Evolutionary conservation across 2,888 invertebrate species (phyloP), one percentile per base, ranked within the genome.

Genomic region (Pollenia angustigena): DNA sequence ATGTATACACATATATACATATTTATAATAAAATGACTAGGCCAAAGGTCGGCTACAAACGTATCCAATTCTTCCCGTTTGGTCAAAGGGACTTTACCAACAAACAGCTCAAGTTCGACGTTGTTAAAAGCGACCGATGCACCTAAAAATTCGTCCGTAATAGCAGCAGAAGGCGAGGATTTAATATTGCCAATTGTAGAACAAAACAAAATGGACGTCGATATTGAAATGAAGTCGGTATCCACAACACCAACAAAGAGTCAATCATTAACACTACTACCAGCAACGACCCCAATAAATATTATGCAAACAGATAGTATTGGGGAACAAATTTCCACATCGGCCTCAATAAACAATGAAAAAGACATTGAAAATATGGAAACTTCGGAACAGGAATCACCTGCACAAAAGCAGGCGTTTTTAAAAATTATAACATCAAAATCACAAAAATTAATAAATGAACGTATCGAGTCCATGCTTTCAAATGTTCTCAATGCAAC

Each of bases 401-500:
- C 89, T n/a, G 56, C 58, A 32, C 80, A 66, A 50, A 62, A 54
- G 60, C 86, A 81, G 46, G n/a, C 82, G 23, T 58, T 56, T 23
- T 58, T 74, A 14, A 81, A 85, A 10, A 52, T 68, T 44, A 42
- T 46, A 18, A 58, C 56, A 9, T 9, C 44, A 66, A 87, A 87
- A 50, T 42, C 83, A 6, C 64, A 74, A 6, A 90, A 89, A 60
- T 85, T 83, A 7, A 81, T 94, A 89, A 94, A 95, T 44, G 93
- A 93, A 81, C 93, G 92, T 87, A 92, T 93, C 79, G 94, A 94
- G 76, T 94, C 94, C 78, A 94, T 96, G 88, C 94, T 97, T 68
- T 95, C 96, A 2, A 95, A 96, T 90, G 95, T 97, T 80, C 93
- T 97, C 18, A 95, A 96, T 91, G 96, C 96, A 52, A 95, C 96